Conservation (phyloP, 2,888 invertebrate species). For the Mythimna vitellina region DNA sequence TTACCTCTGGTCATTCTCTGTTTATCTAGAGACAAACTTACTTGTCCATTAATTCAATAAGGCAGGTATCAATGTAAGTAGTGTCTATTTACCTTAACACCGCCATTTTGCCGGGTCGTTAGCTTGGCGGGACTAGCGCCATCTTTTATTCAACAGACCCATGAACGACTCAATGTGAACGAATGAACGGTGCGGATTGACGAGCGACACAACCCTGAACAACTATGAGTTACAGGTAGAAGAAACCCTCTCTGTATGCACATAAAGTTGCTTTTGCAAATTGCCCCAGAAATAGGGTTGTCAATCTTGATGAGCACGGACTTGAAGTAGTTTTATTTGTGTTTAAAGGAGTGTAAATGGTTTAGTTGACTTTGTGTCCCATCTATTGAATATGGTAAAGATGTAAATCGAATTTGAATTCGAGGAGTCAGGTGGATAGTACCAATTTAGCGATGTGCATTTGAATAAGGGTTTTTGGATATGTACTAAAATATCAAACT, state of each 20-base stretch:
- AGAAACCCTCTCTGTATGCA: conserved; percentile 45
- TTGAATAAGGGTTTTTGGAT: conserved; percentile 54
- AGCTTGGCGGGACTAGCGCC: conserved; percentile 67
- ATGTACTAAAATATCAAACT: conserved; percentile 44
- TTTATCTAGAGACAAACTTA: conserved; percentile 42
- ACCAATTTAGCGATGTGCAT: conserved; percentile 48
- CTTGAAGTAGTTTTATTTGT: conserved; percentile 66
- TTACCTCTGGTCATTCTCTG: conserved; percentile 8
- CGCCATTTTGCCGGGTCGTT: conserved; percentile 77
- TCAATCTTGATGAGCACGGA: conserved; percentile 54
- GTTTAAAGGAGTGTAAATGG: conserved; percentile 61
- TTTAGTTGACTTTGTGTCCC: conserved; percentile 45
- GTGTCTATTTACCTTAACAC: conserved; percentile 74
- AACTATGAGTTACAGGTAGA: conserved; percentile 46
- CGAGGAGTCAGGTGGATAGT: conserved; percentile 33
- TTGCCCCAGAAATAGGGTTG: conserved; percentile 22
- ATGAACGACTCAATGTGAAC: conserved; percentile 79
- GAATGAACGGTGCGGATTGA: conserved; percentile 72
- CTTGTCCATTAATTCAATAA: conserved; percentile 53
- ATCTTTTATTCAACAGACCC: conserved; percentile 83
- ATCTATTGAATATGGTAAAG: conserved; percentile 45
- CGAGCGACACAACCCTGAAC: conserved; percentile 57
- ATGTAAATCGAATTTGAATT: conserved; percentile 55
- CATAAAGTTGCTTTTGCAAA: conserved; percentile 58
- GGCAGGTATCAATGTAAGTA: conserved; percentile 64